phyloP scores from a whole-genome alignment of 2,113 vertebrate species.

The Pica pica region DNA sequence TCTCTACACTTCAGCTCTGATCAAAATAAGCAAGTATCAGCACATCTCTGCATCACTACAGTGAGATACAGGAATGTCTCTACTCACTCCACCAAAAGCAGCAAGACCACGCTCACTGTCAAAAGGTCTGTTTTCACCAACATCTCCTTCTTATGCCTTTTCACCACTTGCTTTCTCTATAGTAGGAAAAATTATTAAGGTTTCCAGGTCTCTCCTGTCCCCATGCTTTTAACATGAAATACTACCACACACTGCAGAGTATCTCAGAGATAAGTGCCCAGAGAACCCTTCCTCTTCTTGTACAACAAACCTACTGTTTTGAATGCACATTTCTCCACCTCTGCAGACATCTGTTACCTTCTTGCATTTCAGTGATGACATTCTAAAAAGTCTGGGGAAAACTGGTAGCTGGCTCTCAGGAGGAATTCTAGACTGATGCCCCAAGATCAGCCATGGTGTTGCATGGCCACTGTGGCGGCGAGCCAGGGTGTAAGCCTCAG shows the following conservation, averaged over 20 bases:
- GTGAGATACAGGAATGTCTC: background rate
- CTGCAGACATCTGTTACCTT: background rate
- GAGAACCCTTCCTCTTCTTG: background rate
- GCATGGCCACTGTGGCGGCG: accelerated
- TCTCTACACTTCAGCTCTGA: background rate
- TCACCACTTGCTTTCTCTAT: background rate
- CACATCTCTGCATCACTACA: background rate
- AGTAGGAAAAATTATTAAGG: background rate
- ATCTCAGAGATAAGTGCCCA: background rate
- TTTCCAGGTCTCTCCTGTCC: background rate
- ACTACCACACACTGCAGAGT: background rate
- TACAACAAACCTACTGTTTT: background rate
- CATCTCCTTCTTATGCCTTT: background rate
- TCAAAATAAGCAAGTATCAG: background rate
- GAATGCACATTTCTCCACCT: background rate
- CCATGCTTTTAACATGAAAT: background rate
- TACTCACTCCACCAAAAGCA: background rate
- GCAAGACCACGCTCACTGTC: background rate
- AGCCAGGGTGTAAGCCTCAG: background rate
- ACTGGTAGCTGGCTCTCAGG: background rate
- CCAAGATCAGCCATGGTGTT: background rate
- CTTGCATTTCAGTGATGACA: background rate
- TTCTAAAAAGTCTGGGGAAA: background rate
- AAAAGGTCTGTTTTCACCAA: background rate
- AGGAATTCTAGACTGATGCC: background rate